Conservation (phyloP, 1,140 invertebrate species). For the Cydia pomonella region DNA sequence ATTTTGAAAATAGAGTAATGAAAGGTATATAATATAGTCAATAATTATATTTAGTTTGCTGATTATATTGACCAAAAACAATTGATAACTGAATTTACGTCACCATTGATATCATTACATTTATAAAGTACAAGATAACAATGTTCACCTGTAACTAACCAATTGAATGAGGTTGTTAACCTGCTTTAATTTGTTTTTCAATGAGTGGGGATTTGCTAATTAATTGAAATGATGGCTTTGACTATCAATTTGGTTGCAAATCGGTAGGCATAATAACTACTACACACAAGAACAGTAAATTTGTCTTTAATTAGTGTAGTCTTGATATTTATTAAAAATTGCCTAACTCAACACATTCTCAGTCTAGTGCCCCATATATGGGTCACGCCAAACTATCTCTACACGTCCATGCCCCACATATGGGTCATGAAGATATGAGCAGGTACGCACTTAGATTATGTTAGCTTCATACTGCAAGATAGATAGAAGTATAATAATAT, state of each 20-base stretch:
- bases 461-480: too few species aligned
- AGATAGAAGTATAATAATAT: too few species aligned
- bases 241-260: background rate
- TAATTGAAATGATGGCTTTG: background rate
- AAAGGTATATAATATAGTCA: too few species aligned
- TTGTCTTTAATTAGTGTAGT: too few species aligned
- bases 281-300: background rate
- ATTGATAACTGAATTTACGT: conserved; percentile 7
- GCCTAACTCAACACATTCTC: too few species aligned
- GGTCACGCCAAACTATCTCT: too few species aligned
- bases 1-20: too few species aligned
- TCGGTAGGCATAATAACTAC: background rate
- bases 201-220: background rate
- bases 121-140: background rate
- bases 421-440: too few species aligned
- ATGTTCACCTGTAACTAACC: conserved; percentile 16
- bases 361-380: too few species aligned
- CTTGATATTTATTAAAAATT: too few species aligned
- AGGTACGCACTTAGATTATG: too few species aligned
- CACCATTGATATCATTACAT: background rate
- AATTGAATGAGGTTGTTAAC: conserved; percentile 2
- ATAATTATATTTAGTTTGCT: background rate
- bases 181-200: background rate
- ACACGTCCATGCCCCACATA: too few species aligned
- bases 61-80: background rate